These are phyloP conservation scores for Falco biarmicus DNA, from an alignment of 2,797 vertebrate genomes.

Conservation along the genomic window DNA sequence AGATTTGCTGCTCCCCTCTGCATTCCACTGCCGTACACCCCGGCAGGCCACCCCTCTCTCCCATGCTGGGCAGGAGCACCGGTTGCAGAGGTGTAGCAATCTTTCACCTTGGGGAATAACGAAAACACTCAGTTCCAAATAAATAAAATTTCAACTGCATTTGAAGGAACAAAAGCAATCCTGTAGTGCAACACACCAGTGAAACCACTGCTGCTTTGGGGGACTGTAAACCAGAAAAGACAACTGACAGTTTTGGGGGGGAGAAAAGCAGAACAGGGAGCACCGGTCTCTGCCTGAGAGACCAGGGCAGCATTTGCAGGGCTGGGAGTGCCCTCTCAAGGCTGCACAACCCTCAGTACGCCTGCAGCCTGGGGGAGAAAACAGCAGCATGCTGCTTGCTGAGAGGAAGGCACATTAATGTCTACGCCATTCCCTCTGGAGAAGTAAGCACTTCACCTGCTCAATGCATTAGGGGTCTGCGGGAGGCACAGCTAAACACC, in stretches of 20 bases:
- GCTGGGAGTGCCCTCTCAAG: conserved; percentile 30
- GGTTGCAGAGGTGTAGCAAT: background rate
- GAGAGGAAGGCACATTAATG: background rate
- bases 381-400: background rate
- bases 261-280: background rate
- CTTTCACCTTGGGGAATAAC: background rate
- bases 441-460: background rate
- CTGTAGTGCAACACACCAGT: background rate
- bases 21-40: background rate
- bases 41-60: background rate
- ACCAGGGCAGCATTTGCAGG: background rate
- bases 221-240: background rate
- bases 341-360: background rate
- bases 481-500: background rate
- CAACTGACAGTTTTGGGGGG: background rate
- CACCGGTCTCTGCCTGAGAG: background rate
- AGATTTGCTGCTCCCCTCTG: background rate
- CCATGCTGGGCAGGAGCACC: accelerated
- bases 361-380: background rate
- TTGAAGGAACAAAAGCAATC: background rate
- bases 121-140: background rate
- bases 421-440: background rate
- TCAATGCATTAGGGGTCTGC: background rate
- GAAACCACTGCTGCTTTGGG: background rate
- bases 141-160: background rate